Conservation (phyloP, 2,888 invertebrate genomes). For the Melanotus villosus region DNA sequence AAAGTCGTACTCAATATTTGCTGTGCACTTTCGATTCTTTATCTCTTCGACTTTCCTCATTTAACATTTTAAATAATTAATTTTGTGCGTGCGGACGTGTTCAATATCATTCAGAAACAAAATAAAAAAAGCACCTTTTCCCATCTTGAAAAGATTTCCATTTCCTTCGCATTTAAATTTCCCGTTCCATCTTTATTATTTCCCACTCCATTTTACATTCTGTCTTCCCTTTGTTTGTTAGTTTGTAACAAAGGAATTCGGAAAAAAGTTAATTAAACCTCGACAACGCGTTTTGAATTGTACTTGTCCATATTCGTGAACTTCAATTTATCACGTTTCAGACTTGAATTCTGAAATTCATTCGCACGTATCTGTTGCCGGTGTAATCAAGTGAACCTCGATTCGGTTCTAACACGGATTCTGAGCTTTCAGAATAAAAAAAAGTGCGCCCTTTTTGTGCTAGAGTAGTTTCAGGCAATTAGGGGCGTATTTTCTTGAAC, state of each 20-base stretch:
- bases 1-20: too few relatives aligned
- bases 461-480: not conserved
- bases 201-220: not conserved
- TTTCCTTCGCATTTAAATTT: not conserved
- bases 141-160: not conserved
- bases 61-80: too few relatives aligned
- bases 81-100: too few relatives aligned
- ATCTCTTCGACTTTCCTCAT: too few relatives aligned
- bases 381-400: conserved; percentile 14
- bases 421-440: not conserved
- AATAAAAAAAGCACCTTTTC: too few relatives aligned
- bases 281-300: conserved; percentile 18
- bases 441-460: not conserved
- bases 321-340: conserved; percentile 31
- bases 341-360: conserved; percentile 30
- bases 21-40: too few relatives aligned
- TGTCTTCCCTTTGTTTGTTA: conserved; percentile 3
- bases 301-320: conserved; percentile 24
- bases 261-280: conserved; percentile 29
- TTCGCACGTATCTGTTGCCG: conserved; percentile 21
- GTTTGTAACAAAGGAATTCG: conserved; percentile 9
- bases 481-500: not conserved
- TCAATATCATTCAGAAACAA: too few relatives aligned
- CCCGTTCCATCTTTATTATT: conserved; percentile 7
- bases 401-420: conserved; percentile 9